Base-by-base conservation (phyloP, 1,140 invertebrate genomes). In the Chrysopa pallens region DNA sequence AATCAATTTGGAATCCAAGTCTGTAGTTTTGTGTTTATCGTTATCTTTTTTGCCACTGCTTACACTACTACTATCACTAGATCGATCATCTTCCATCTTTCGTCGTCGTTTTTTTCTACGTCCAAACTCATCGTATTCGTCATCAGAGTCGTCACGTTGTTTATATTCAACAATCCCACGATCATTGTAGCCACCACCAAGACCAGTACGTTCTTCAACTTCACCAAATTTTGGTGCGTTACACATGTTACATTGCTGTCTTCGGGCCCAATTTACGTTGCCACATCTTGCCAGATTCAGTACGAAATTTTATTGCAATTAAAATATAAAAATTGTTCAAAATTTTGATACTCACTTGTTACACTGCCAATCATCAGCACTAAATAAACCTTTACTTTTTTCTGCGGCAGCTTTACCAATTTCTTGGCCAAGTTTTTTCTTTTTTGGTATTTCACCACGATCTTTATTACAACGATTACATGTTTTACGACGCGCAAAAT, bases 341-440 rank as follows among this genome's bases (percentile, higher is more conserved):
- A n/a, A n/a, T n/a, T n/a, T n/a, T n/a, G 17, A 23, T 5, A 23
- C 17, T 23, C 6, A 33, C 31, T 96, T 96, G 62, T 85, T 92
- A 61, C 96, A 99, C 58, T 96, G 89, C 96, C 96, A 99, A 62
- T 99, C 95, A 64, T 98, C 94, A 40, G 95, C 94, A 67, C 88
- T 90, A 58, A 88, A 95, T n/a, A 99, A 69, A 11, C 96, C 96
- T 52, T 92, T 79, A 50, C 91, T 96, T 66, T 98, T 98, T 59
- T 98, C 95, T 6, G 96, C 95, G 14, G 91, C 85, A 36, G 83
- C 84, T 70, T 98, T 97, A 2, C 95, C 96, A 53, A 98, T 97
- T 68, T 98, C 94, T 47, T 86, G 84, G 1, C 92, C 92, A 42
- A 94, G 70, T 66, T 92, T 91, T 60, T 92, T 91, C 59, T 89